Percentiles rank a stretch among this genome's conserved stretches.
phyloP scores from a whole-genome alignment of 2,113 vertebrate species.

The Sarotherodon lohbergeri region DNA sequence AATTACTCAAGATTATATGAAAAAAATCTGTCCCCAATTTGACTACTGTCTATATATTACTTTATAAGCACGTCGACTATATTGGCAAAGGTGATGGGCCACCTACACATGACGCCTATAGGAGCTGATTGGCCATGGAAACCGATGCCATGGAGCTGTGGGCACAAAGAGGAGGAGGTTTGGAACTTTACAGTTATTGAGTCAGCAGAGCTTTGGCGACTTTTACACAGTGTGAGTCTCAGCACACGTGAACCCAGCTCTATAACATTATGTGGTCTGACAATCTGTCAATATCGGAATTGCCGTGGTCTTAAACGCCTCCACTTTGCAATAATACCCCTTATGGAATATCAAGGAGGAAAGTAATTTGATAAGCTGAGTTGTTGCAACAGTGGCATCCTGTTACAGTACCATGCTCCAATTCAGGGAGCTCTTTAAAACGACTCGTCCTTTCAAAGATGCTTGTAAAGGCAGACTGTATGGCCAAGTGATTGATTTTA shows the following conservation, averaged over 20 bases:
- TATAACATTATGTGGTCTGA: neutral
- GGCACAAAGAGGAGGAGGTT: neutral
- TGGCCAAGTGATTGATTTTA: neutral
- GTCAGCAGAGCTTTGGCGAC: neutral
- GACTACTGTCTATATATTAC: neutral
- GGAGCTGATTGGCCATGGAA: neutral
- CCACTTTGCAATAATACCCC: neutral
- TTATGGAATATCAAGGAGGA: neutral
- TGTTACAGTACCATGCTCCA: neutral
- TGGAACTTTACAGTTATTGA: neutral
- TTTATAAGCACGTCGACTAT: neutral
- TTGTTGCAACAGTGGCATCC: neutral
- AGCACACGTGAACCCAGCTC: neutral
- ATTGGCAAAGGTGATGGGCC: neutral
- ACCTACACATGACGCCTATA: neutral
- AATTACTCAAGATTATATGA: neutral
- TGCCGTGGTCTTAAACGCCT: neutral
- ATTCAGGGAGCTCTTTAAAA: neutral
- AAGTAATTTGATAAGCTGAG: neutral
- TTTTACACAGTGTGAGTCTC: neutral
- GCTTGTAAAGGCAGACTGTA: neutral
- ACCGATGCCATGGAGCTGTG: neutral
- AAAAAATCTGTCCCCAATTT: neutral
- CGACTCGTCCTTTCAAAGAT: neutral
- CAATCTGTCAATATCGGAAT: neutral